Evolutionary conservation across 2,888 invertebrate genomes (phyloP), one percentile per base, ranked within the genome.

Genomic region (Camponotus fellah): DNA sequence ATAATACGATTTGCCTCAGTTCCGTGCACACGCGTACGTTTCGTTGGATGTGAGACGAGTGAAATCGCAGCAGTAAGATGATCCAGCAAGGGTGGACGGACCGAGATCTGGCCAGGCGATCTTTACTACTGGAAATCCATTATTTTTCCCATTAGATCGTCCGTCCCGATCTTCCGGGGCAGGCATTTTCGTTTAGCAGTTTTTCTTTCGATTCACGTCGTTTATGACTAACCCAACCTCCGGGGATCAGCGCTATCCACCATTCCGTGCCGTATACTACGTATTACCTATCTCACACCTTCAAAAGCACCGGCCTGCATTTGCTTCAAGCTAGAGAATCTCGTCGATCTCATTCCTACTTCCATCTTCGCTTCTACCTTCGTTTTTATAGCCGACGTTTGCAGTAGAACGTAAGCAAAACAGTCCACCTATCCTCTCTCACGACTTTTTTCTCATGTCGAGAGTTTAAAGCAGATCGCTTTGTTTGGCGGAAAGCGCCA

Each of bases 71-170:
- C 71, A 60, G 69, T 85, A 86, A 86, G 85, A 89, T 72, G 85
- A 53, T 53, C 49, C 49, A 68, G 85, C 85, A 84, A 71, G 88
- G 88, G 85, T 82, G 90, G 90, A 88, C 87, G 86, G 89, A 80
- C 91, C 91, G 93, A 80, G 72, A 94, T 94, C 94, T 92, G 91
- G 87, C 89, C 89, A 87, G 87, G 90, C 92, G 92, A 94, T 94
- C 94, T 94, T 94, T 94, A 94, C 93, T 94, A 92, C 93, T 92
- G 90, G 93, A 94, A 94, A 94, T 94, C 94, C 94, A 94, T 94
- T 94, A 94, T 94, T 94, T 94, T 93, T 91, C 91, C 94, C 93
- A 94, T 94, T 94, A 94, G 94, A 94, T 94, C 93, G 91, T 91
- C 87, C 89, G 89, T 87, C 83, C 91, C 91, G 93, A 94, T 94